A percentile compares a stretch with the other conserved stretches of the same genome.
These are phyloP conservation scores for Dilophus febrilis DNA, from an alignment of 2,888 invertebrate genomes.

Conservation along the genomic window DNA sequence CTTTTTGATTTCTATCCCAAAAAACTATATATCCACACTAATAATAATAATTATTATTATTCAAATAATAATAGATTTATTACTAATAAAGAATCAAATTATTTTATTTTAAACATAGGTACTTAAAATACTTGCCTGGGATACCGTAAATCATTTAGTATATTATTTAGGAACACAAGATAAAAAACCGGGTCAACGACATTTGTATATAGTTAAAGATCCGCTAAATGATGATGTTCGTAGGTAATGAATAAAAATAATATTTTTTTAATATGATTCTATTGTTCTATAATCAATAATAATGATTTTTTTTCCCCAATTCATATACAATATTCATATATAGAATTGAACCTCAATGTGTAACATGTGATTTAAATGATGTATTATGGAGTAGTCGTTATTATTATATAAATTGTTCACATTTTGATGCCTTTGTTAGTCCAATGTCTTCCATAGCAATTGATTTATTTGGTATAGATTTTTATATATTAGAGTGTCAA, in stretches of 20 bases:
- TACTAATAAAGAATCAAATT: no score
- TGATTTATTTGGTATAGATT: constrained; percentile 22
- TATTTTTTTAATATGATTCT: background rate
- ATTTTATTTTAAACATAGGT: no score
- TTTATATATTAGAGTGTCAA: constrained; percentile 72
- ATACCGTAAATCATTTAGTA: constrained; percentile 64
- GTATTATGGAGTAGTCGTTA: constrained; percentile 62
- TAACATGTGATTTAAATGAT: constrained; percentile 66
- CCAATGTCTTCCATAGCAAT: constrained; percentile 31
- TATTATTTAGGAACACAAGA: constrained; percentile 65
- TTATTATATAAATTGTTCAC: constrained; percentile 73
- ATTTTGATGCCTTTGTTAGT: constrained; percentile 62
- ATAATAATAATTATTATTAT: no score
- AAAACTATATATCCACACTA: no score
- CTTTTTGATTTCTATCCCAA: no score
- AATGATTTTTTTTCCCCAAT: background rate
- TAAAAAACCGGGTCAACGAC: constrained; percentile 66
- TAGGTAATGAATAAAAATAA: constrained; percentile 29
- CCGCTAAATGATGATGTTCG: constrained; percentile 49
- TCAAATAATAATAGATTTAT: no score
- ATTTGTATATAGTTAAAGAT: constrained; percentile 73
- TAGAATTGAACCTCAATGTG: constrained; percentile 55
- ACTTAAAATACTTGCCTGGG: constrained; percentile 65
- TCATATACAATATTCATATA: background rate
- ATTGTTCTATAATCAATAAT: background rate